Evolutionary conservation across 2,888 invertebrate genomes (phyloP).

Genomic region (Ennomos quercinarius): DNA sequence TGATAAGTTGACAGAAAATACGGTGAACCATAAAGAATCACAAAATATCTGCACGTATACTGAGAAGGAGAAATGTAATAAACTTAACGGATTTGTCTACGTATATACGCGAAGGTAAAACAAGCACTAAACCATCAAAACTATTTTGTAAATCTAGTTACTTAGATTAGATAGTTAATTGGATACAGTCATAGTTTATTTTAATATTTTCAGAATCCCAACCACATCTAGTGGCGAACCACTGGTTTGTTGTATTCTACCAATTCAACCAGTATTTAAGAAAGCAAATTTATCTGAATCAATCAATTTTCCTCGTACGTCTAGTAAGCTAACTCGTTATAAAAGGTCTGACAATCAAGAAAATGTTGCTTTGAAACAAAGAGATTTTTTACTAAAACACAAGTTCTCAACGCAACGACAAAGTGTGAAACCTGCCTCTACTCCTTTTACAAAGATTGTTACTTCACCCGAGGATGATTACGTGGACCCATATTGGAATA

Average conservation of each 20-base stretch:
- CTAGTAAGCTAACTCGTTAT: slow-evolving; percentile 33
- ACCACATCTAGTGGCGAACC: slow-evolving; percentile 36
- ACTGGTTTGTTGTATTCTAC: slow-evolving; percentile 63
- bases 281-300: slow-evolving; percentile 38
- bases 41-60: slow-evolving; percentile 50
- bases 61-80: slow-evolving; percentile 58
- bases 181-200: too few relatives aligned
- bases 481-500: slow-evolving; percentile 75
- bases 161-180: slow-evolving; percentile 1
- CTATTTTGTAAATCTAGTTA: slow-evolving; percentile 38
- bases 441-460: slow-evolving; percentile 51
- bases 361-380: slow-evolving; percentile 58
- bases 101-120: slow-evolving; percentile 38
- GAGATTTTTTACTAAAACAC: slow-evolving; percentile 59
- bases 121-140: background rate
- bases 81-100: slow-evolving; percentile 58
- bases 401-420: slow-evolving; percentile 48
- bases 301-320: slow-evolving; percentile 49
- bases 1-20: slow-evolving; percentile 16
- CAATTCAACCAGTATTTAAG: slow-evolving; percentile 40
- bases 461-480: slow-evolving; percentile 56
- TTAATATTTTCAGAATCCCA: slow-evolving; percentile 41
- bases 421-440: slow-evolving; percentile 43
- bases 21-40: slow-evolving; percentile 27
- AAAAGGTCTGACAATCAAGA: slow-evolving; percentile 51